A percentile compares a stretch with the other conserved stretches of the same genome.
phyloP scores from a whole-genome alignment of 2,113 vertebrate species.

The Phainopepla nitens region DNA sequence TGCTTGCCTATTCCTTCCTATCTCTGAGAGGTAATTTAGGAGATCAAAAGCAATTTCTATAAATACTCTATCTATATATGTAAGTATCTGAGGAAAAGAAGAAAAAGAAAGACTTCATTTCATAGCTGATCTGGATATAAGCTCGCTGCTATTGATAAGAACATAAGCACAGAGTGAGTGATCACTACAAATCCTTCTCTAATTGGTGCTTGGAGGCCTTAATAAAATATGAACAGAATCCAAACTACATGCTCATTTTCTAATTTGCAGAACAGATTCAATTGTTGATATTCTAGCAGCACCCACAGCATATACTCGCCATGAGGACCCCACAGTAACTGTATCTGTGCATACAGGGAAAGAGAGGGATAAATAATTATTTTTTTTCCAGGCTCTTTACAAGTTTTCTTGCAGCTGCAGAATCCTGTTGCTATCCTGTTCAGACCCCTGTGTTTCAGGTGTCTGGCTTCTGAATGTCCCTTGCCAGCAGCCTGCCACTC shows the following conservation, averaged over 20 bases:
- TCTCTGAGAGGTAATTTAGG: slow-evolving; percentile 38
- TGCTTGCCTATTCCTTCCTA: slow-evolving; percentile 17
- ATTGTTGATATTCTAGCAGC: background rate
- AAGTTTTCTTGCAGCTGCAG: background rate
- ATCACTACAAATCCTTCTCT: slow-evolving; percentile 35
- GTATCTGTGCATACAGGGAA: background rate
- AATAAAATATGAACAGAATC: background rate
- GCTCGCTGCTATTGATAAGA: slow-evolving; percentile 42
- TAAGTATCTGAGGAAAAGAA: slow-evolving; percentile 4
- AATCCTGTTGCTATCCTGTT: background rate
- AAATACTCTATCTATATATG: slow-evolving; percentile 1
- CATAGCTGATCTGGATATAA: slow-evolving; percentile 41
- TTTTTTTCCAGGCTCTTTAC: background rate
- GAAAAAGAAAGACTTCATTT: slow-evolving; percentile 24
- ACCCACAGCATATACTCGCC: background rate
- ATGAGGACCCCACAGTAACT: background rate
- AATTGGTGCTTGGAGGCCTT: slow-evolving; percentile 16
- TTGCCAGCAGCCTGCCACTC: background rate
- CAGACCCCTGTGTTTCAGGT: background rate
- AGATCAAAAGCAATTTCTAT: slow-evolving; percentile 42
- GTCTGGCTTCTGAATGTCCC: background rate
- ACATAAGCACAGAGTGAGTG: slow-evolving; percentile 7
- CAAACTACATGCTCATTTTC: background rate
- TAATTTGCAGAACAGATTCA: background rate
- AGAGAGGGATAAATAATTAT: background rate